These are phyloP conservation scores for Crotalus helleri DNA, from an alignment of 2,113 vertebrate species.

Conservation along the genomic window DNA sequence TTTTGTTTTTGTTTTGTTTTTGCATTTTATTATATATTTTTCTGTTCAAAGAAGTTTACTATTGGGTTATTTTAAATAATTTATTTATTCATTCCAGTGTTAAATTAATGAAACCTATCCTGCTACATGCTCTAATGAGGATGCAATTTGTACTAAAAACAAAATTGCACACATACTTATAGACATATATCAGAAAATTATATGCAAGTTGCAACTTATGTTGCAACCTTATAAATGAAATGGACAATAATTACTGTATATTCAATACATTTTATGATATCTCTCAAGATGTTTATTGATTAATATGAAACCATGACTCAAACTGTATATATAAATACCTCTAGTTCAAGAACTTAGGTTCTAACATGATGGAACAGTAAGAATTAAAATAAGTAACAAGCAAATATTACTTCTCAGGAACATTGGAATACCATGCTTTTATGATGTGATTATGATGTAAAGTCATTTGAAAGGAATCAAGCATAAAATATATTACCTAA, in stretches of 20 bases:
- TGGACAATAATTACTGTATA: neutral
- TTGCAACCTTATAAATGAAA: neutral
- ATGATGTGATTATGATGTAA: neutral
- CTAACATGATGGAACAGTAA: neutral
- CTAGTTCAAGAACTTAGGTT: neutral
- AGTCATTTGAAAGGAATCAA: neutral
- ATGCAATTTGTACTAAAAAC: neutral
- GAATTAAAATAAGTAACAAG: neutral
- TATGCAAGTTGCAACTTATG: neutral
- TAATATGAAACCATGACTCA: neutral
- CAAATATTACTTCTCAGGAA: neutral
- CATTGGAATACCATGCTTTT: neutral
- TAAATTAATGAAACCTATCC: neutral
- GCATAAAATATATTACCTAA: constrained; percentile 17
- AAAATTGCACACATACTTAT: neutral
- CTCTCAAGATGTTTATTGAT: neutral
- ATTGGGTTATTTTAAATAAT: neutral
- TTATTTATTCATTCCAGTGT: neutral
- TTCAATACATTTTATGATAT: neutral
- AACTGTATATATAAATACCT: neutral
- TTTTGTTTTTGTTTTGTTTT: neutral
- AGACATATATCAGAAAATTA: neutral
- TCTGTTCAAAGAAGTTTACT: neutral
- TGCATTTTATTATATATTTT: neutral
- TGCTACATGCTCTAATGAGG: neutral